Conservation (phyloP, 2,113 vertebrate species). For the Hyla sarda region DNA sequence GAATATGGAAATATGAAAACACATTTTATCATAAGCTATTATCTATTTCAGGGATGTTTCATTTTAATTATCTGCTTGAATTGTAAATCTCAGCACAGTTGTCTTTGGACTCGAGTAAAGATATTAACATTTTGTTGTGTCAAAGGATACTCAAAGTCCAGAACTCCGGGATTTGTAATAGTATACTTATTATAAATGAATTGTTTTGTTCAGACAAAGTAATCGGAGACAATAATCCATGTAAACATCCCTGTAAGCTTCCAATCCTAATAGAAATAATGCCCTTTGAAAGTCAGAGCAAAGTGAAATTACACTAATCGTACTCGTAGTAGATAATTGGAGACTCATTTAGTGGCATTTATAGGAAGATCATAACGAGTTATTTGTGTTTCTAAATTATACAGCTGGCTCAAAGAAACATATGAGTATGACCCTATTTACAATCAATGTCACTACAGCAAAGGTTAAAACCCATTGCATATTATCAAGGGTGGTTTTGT, state of each 20-base stretch:
- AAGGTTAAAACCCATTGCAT: not conserved
- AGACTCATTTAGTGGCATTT: not conserved
- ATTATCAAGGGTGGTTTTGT: no score
- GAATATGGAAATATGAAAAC: slow-evolving; percentile 16
- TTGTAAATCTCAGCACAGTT: slow-evolving; percentile 34
- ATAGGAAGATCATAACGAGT: not conserved
- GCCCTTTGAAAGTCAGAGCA: slow-evolving; percentile 11
- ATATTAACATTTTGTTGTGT: slow-evolving; percentile 51
- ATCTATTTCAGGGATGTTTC: slow-evolving; percentile 21
- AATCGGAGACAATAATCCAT: slow-evolving; percentile 19
- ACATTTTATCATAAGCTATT: not conserved
- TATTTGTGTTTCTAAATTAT: not conserved
- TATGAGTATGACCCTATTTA: not conserved
- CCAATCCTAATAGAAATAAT: not conserved
- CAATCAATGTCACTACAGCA: not conserved
- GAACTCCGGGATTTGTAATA: slow-evolving; percentile 7
- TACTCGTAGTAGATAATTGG: not conserved
- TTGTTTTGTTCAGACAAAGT: not conserved
- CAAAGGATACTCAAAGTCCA: slow-evolving; percentile 10
- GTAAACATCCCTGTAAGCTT: slow-evolving; percentile 17
- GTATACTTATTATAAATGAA: slow-evolving; percentile 14
- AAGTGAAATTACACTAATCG: slow-evolving; percentile 7
- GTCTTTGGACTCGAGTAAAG: slow-evolving; percentile 18
- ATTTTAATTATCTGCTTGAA: slow-evolving; percentile 40
- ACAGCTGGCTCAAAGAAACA: not conserved